Evolutionary conservation across 2,888 invertebrate species (phyloP), one percentile per base, ranked within the genome.

Genomic region (Zele albiditarsus): DNA sequence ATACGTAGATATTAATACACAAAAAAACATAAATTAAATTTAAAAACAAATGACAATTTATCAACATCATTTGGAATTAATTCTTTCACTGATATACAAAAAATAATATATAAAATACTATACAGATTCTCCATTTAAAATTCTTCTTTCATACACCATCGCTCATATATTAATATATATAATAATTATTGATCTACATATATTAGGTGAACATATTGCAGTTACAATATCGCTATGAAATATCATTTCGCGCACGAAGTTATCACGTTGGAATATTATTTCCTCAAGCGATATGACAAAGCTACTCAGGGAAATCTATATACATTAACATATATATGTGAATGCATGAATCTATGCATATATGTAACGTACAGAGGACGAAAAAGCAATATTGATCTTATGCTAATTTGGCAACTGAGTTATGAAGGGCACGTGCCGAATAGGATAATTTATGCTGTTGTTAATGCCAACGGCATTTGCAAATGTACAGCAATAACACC

Each of bases 361-460:
- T 46, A n/a, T 46, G 16, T 16, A 46, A 16, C 46, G 46, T 46
- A n/a, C 14, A 46, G 16, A 62, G 14, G 31, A 62, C 69, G 84
- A 84, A 85, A 85, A 84, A 84, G 83, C 82, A 84, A 83, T 84
- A 85, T 85, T 82, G 85, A 85, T 85, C 85, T 84, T 84, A 85
- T 85, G 85, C 84, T 85, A 85, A 85, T 85, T 85, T 80, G 53
- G 78, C 82, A 74, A 80, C 80, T 83, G 83, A 85, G 82, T 85
- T 85, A 85, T 85, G 83, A 84, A 84, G 82, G 83, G 80, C 84
- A 84, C 83, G 84, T 83, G 84, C 83, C 82, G 83, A 85, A 84
- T 84, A 80, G 82, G 80, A 83, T 84, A 85, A 85, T 85, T 85
- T 84, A 85, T 85, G 81, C 83, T 76, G 81, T 79, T 82, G 84